Evolutionary conservation across 2,797 vertebrate species (phyloP), one percentile per base, ranked within the genome.

Genomic region (Poeciliopsis presidionis): DNA sequence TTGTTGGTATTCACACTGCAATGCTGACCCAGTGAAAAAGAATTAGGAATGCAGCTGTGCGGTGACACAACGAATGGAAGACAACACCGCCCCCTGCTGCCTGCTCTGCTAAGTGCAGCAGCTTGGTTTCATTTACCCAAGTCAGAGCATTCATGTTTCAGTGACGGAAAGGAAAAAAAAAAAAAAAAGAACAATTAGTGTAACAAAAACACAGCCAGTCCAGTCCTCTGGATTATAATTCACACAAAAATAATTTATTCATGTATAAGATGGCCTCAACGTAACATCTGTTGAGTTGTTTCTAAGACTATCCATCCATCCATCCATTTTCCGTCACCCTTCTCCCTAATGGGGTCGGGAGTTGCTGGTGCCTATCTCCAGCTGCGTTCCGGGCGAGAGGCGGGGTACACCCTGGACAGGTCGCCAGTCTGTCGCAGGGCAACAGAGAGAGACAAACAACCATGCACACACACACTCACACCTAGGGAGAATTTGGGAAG

Each of bases 61-160:
- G 74, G 30, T 1, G 25, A 36, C 80, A 53, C 61, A 61, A 61
- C 53, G 30, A 81, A 14, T 57, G 71, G 89, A 93, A 81, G 90
- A 74, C 84, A 85, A 92, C 86, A 87, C 72, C 83, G 78, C 93
- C 94, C 93, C 93, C 94, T 93, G 83, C 92, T 95, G 95, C 71
- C 69, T 5, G 22, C 61, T 57, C 55, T 20, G 53, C 4, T 25
- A 46, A 79, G 22, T 79, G 75, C 81, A 87, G 74, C 65, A 25
- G 75, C 36, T 55, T 55, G 22, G 3, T 55, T 55, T 55, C 22
- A 55, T 51, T 51, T 51, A 55, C 9, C 39, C 0, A 12, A 67
- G 36, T 4, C 4, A n/a, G 41, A 25, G 5, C 6, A 33, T 25
- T 41, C 36, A 41, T 39, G 5, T 36, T 63, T 20, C 14, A 63